Evolutionary conservation across 2,113 vertebrate genomes (phyloP).

Genomic region (Crotalus horridus): DNA sequence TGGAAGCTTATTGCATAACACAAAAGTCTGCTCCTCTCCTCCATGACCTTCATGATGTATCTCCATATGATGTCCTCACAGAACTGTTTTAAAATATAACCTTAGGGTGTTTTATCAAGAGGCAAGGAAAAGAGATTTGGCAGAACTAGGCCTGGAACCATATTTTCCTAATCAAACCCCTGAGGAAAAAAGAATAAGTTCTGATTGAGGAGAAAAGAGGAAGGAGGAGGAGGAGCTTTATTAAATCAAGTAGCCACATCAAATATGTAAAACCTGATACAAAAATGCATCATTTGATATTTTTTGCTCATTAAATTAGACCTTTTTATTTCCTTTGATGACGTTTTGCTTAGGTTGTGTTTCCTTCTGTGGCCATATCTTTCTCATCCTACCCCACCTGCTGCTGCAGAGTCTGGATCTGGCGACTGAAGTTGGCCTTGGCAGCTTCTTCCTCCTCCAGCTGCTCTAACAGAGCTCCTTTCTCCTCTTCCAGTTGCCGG

Average conservation of each 20-base stretch:
- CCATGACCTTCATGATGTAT: background rate
- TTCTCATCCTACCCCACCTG: constrained; percentile 62
- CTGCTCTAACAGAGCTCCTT: constrained; percentile 75
- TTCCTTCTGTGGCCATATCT: no score
- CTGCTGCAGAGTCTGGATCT: constrained; percentile 74
- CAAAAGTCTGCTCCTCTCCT: background rate
- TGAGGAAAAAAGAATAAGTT: background rate
- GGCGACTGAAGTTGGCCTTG: constrained; percentile 70
- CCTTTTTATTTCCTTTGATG: background rate
- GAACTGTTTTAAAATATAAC: background rate
- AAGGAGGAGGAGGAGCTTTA: background rate
- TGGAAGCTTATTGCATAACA: background rate
- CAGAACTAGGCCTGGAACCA: background rate
- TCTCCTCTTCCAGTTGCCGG: constrained; percentile 83
- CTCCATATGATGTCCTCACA: no score
- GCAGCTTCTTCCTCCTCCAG: constrained; percentile 83
- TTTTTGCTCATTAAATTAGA: background rate
- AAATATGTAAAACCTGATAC: background rate
- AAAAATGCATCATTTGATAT: background rate
- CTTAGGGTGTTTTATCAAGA: background rate
- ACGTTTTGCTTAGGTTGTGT: background rate
- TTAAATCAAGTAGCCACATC: background rate
- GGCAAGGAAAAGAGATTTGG: background rate
- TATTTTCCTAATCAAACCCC: background rate
- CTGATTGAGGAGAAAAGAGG: background rate